Evolutionary conservation across 2,888 invertebrate species (phyloP).

Genomic region (Dynastes hyllus): DNA sequence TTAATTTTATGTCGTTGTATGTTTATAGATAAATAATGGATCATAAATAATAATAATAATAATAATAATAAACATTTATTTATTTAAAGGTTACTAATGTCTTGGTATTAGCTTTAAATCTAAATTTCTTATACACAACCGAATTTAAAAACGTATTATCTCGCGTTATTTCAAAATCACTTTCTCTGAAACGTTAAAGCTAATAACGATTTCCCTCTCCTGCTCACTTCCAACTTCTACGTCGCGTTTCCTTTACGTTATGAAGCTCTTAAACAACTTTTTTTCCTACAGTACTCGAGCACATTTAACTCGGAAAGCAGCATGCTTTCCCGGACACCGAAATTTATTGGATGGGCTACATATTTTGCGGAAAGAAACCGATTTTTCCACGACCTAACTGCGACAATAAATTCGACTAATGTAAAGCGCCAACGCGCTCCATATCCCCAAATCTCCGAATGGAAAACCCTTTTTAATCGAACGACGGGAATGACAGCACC

Average conservation of each 20-base stretch:
- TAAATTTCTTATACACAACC: too few species aligned
- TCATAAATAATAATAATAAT: too few species aligned
- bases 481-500: background rate
- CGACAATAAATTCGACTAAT: conserved; percentile 3
- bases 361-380: conserved; percentile 15
- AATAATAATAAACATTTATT: too few species aligned
- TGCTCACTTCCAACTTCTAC: background rate
- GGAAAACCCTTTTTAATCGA: too few species aligned
- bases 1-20: too few species aligned
- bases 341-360: background rate
- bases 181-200: background rate
- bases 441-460: background rate
- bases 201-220: background rate
- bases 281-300: background rate
- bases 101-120: too few species aligned
- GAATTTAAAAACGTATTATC: too few species aligned
- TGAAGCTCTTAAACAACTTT: background rate
- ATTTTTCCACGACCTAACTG: conserved; percentile 4
- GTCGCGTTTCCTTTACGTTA: background rate
- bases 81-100: too few species aligned
- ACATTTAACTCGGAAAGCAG: background rate
- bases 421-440: background rate
- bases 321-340: background rate
- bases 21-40: too few species aligned
- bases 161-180: too few species aligned